Evolutionary conservation across 2,888 invertebrate species (phyloP), one percentile per base, ranked within the genome.

Genomic region (Nasonia oneida): DNA sequence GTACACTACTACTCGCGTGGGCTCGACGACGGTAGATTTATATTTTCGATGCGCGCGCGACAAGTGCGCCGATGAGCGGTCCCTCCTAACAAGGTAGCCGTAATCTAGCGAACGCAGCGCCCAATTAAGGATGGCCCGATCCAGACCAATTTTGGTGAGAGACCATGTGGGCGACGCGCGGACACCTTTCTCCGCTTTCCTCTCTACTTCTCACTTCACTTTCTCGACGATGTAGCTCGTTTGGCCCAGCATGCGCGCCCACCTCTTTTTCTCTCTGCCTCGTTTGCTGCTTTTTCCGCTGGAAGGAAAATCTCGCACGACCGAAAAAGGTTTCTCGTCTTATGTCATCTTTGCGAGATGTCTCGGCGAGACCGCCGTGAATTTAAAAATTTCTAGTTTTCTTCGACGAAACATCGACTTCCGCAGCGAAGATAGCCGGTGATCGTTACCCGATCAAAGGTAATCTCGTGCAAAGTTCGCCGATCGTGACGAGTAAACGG

Each of bases 51-150:
- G 57, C n/a, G 61, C 57, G 15, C 53, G 4, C 57, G 76, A 76
- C 57, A 76, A 76, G 39, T 39, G 39, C 39, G 4, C 4, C 3
- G 29, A 12, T 15, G 53, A 23, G 50, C n/a, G 33, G 47, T 14
- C 75, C 47, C 75, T 75, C 15, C 89, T 89, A 90, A 90, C 89
- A 89, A 89, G 89, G 87, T 89, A 89, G 88, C 89, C 90, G 89
- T 90, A 90, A 90, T 89, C 88, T 88, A 86, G 85, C 83, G 81
- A 78, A 87, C 87, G 88, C 89, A 87, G 88, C 85, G 87, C 84
- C 87, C 90, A 91, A 91, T 91, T 91, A 91, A 89, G 88, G 87
- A 90, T 89, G 89, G 89, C 88, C 89, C 88, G 87, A 87, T 88
- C 88, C 83, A 61, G 87, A 87, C 88, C 88, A 88, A 89, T 90